Evolutionary conservation across 2,797 vertebrate genomes (phyloP), one percentile per base, ranked within the genome.

Genomic region (Trichosurus vulpecula): DNA sequence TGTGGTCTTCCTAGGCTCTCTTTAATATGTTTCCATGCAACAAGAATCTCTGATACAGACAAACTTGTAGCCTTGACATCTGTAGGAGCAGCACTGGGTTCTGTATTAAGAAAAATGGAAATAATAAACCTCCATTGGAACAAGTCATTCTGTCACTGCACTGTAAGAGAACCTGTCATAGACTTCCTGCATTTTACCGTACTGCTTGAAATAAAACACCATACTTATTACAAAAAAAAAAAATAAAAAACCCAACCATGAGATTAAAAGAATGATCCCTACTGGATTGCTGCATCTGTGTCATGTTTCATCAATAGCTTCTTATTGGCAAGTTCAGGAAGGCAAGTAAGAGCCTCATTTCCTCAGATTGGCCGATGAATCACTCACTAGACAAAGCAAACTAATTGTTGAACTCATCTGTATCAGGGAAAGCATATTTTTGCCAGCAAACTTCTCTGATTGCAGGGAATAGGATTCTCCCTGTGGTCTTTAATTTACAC

Each of bases 1-100:
- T 99, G 98, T 10, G 99, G 99, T 98, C 99, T 99, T 98, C 99
- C 99, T 54, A 99, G 99, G 81, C 99, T 99, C 54, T 99, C 99
- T 98, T 98, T 99, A 90, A 98, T 99, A 12, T 99, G 98, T 98
- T 99, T 99, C 99, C 99, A 99, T 0, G 98, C 99, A 97, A 99
- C 99, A 94, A 99, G 99, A 95, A 99, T 99, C 98, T 99, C 99
- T 19, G 99, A 99, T 92, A 99, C 99, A 96, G 99, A 99, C 97
- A 99, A 95, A 96, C 99, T 99, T 4, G 99, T 99, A 51, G 99
- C 99, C 97, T 99, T 99, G 96, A 99, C 99, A 96, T 99, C 99
- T 4, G 98, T 98, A 10, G 99, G 99, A 51, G 99, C 99, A 96
- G 99, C 99, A 95, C 98, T 99, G n/a, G 99, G 99, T 98, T 99